A percentile compares a stretch with the other conserved stretches of the same genome.
These are phyloP conservation scores for Orycteropus afer DNA, from an alignment of 2,113 vertebrate genomes.

Conservation along the genomic window DNA sequence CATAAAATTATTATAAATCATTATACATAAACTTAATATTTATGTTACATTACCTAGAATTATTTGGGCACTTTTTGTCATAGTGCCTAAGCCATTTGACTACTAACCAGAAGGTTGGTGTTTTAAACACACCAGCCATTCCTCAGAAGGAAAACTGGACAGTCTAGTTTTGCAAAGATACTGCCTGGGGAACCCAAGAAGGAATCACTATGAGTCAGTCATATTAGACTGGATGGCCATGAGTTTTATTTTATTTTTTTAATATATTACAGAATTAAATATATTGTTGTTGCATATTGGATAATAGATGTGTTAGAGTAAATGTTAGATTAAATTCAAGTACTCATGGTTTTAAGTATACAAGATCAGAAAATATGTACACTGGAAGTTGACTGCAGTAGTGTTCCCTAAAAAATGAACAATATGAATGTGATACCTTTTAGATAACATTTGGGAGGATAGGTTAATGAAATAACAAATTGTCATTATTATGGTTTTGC, in stretches of 20 bases:
- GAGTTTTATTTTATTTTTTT: no score
- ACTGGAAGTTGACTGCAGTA: neutral
- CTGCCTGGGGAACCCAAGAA: no score
- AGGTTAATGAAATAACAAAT: constrained; percentile 2
- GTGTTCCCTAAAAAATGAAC: neutral
- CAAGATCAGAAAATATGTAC: neutral
- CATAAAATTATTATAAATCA: neutral
- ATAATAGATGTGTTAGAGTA: neutral
- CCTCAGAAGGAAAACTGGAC: no score
- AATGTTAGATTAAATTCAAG: neutral
- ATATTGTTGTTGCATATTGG: neutral
- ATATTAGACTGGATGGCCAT: no score
- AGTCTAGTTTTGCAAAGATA: no score
- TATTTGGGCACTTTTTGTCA: neutral
- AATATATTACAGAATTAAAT: neutral
- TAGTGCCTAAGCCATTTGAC: no score
- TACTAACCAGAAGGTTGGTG: no score
- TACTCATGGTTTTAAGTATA: neutral
- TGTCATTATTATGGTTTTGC: neutral
- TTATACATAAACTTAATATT: neutral
- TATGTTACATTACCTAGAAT: neutral
- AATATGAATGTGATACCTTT: neutral
- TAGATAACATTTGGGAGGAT: neutral
- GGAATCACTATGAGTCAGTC: no score
- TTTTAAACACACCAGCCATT: no score